These are phyloP conservation scores for Dasypus novemcinctus DNA, from an alignment of 2,113 vertebrate genomes.

Conservation along the genomic window DNA sequence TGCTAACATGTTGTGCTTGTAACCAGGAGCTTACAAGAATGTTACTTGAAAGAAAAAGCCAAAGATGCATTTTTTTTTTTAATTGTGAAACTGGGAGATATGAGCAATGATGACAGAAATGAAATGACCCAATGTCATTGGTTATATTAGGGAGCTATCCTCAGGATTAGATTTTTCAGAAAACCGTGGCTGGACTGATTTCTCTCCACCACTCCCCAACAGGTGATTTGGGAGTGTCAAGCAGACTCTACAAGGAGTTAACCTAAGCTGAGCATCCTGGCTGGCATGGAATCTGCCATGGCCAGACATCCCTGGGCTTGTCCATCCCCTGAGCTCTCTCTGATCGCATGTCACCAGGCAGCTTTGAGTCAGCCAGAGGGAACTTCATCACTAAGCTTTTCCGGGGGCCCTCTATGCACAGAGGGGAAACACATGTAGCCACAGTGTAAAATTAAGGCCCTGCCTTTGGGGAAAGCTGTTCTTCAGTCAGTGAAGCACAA, in stretches of 20 bases:
- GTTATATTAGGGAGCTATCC: neutral
- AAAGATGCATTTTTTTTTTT: neutral
- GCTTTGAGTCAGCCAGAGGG: neutral
- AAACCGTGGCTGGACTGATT: accelerated
- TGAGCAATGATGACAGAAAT: neutral
- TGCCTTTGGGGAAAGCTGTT: neutral
- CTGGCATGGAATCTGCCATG: neutral
- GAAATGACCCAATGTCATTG: neutral
- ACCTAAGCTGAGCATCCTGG: neutral
- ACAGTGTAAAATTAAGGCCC: accelerated
- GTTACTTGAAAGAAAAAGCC: constrained; percentile 31
- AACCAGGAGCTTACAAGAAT: neutral
- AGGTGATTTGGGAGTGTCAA: neutral
- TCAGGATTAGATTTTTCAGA: neutral
- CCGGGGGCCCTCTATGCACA: neutral
- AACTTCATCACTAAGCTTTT: neutral
- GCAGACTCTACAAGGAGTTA: neutral
- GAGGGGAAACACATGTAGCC: neutral
- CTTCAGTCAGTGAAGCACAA: neutral
- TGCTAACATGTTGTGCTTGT: neutral
- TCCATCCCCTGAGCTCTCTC: neutral
- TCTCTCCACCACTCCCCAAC: neutral
- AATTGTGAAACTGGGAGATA: neutral
- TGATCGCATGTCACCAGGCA: neutral
- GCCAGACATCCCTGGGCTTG: too few species aligned